phyloP scores from a whole-genome alignment of 2,113 vertebrate genomes.

The Laticauda colubrina region DNA sequence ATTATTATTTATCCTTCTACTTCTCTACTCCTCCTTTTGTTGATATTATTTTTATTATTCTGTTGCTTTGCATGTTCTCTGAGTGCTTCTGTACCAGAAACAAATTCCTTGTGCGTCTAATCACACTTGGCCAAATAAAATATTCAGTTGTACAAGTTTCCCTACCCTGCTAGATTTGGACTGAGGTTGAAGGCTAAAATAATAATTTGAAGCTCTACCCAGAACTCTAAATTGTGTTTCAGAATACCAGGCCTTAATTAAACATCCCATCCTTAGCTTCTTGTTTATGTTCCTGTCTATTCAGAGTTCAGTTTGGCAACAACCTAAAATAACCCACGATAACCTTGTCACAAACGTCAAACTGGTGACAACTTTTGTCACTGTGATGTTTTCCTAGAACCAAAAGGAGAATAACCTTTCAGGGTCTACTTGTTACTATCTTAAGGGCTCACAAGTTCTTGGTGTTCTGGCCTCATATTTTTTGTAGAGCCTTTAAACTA shows the following conservation, averaged over 20 bases:
- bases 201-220: not conserved
- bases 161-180: not conserved
- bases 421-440: not conserved
- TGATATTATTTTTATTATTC: not conserved
- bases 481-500: conserved; percentile 9
- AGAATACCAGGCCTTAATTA: not conserved
- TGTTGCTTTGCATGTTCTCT: not conserved
- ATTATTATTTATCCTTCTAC: no score
- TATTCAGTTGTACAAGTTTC: not conserved
- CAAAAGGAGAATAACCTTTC: not conserved
- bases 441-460: not conserved
- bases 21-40: not conserved
- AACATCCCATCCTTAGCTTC: not conserved
- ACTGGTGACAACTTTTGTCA: not conserved
- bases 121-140: not conserved
- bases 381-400: not conserved
- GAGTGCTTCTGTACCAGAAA: not conserved
- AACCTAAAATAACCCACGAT: not conserved
- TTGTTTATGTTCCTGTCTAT: not conserved
- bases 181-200: not conserved
- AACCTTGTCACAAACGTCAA: not conserved
- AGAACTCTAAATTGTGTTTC: not conserved
- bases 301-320: not conserved
- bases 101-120: not conserved
- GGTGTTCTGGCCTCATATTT: not conserved